Evolutionary conservation across 2,113 vertebrate species (phyloP), one percentile per base, ranked within the genome.

Genomic region (Pomatorhinus ruficollis): DNA sequence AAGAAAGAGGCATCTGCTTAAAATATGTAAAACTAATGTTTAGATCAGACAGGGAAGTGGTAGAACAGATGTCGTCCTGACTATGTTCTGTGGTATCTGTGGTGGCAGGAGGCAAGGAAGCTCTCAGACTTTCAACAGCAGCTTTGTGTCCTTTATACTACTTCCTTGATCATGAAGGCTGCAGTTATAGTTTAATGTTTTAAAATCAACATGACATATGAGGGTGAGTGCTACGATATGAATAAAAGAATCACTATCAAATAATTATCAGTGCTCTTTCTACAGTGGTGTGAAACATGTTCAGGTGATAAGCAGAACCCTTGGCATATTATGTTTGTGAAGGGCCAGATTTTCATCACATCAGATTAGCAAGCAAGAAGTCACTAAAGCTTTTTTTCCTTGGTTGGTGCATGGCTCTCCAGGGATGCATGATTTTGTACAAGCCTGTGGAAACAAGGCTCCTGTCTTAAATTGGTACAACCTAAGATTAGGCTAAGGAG

Each of bases 211-310:
- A 22, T 24, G 59, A 52, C 52, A 61, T 2, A 1, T 39, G 53
- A 93, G 5, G 5, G 6, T 40, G 64, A 72, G 53, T 44, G 11
- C n/a, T 53, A 27, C 0, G 0, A 22, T 42, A 28, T 65, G 37
- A 83, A 25, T 65, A 72, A 47, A 74, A 70, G 31, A 49, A 61
- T 69, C 5, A 20, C n/a, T 54, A 72, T 35, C 11, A 64, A 23
- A 21, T 54, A 17, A 47, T 77, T 92, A 56, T 83, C 37, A 60
- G 20, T 40, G 27, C 31, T 61, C 3, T 61, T 68, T 72, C 53
- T 80, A 20, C 47, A 65, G 4, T 30, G 18, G 9, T 35, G 15
- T 45, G 63, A 80, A n/a, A 23, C 22, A 24, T 59, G 8, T 53
- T 81, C 31, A 71, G n/a, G 40, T 31, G 35, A 35, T n/a, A 84